Evolutionary conservation across 2,113 vertebrate species (phyloP).

Genomic region (Tamias sibiricus): DNA sequence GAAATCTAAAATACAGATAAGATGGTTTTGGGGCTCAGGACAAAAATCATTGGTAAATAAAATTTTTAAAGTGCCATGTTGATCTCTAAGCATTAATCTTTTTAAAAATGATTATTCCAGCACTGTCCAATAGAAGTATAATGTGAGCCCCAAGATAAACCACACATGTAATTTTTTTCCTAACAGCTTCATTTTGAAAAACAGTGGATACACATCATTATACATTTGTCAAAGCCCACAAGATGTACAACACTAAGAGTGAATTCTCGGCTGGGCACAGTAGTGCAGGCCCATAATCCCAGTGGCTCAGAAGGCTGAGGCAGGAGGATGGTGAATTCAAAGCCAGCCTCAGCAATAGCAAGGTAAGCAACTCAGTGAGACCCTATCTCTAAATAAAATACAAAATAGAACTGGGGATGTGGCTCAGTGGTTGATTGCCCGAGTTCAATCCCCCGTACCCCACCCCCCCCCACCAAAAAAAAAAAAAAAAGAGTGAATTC

Average conservation of each 20-base stretch:
- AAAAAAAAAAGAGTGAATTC: neutral
- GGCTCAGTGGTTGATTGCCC: too few species aligned
- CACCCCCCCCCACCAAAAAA: too few species aligned
- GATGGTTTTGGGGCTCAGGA: neutral
- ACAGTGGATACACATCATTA: neutral
- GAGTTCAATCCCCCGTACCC: too few species aligned
- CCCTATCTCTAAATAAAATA: too few species aligned
- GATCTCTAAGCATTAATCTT: neutral
- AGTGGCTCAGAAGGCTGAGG: too few species aligned
- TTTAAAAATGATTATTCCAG: neutral
- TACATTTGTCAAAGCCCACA: neutral
- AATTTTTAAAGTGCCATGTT: neutral
- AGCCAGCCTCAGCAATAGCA: too few species aligned
- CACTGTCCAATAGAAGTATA: neutral
- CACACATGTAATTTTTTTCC: neutral
- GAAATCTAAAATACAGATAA: slow-evolving; percentile 18
- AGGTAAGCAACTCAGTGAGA: too few species aligned
- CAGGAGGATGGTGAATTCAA: too few species aligned
- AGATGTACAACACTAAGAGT: neutral
- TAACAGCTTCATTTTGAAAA: neutral
- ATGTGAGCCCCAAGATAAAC: neutral
- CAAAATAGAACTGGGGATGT: too few species aligned
- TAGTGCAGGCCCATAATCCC: too few species aligned
- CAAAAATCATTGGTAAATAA: neutral
- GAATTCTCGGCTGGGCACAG: too few species aligned